Base-by-base conservation (phyloP, 2,113 vertebrate genomes). In the zebrafish (Danio rerio) region DNA sequence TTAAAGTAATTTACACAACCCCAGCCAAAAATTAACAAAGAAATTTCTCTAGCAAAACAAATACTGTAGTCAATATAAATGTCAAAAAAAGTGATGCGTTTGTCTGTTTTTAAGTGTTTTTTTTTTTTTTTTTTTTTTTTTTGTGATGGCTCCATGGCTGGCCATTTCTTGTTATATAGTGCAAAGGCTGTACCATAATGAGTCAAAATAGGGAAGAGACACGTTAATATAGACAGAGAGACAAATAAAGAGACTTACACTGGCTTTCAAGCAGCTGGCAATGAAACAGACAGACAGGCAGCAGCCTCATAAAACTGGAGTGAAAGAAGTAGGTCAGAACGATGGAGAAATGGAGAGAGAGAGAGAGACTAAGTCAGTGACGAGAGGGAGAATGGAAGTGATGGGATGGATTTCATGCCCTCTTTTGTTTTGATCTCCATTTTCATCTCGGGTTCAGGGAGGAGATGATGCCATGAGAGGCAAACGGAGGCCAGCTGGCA, bases 311-410 rank as follows among this genome's bases (percentile, higher is more conserved):
- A 80, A n/a, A 82, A 81, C 49, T 80, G 11, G 59, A 87, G 52
- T 81, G 61, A 85, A 83, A 81, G 78, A 87, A 85, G 78, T 87
- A 85, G 86, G 84, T 85, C 63, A 81, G 52, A 76, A 43, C 45
- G 21, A 73, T 5, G 49, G 11, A 55, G 69, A 66, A 15, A 86
- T 59, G 77, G 49, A 78, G 49, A 9, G 72, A 84, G 49, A 9
- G 72, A 84, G 81, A 85, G 31, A 66, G 71, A 84, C 31, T 31
- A 3, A 31, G 31, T 31, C 31, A 3, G 31, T 31, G 31, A 71
- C 84, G 89, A 89, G 85, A 73, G 56, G 71, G 49, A 63, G 73
- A 85, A 18, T 45, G 66, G 53, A 78, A 78, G 55, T 45, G 21
- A 83, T 78, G 73, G 62, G 78, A 42, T 66, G 78, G 58, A 61